Percentiles rank a stretch among this genome's conserved stretches.
Conservation (phyloP, 1,140 invertebrate genomes). For the Neodiprion fabricii region DNA sequence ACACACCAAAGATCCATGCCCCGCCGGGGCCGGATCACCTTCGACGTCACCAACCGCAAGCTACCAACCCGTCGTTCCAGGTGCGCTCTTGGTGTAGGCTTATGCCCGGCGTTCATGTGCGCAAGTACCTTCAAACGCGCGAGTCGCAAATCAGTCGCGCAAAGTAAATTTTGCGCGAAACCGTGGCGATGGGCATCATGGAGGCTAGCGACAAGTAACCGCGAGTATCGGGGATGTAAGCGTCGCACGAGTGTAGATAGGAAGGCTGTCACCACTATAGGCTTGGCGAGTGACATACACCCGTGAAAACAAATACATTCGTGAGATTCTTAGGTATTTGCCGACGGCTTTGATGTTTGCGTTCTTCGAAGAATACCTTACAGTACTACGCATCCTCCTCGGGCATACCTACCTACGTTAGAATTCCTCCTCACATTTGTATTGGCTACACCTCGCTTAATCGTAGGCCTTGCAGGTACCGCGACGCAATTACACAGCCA, state of each 20-base stretch:
- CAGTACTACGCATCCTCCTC: background rate
- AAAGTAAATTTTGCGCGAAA: background rate
- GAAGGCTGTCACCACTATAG: too few species aligned
- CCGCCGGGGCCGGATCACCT: conserved; percentile 26
- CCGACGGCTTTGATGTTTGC: conserved; percentile 6
- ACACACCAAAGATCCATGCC: background rate
- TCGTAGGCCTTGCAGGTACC: background rate
- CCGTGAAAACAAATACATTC: conserved; percentile 4
- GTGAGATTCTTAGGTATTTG: background rate
- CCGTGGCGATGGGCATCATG: background rate
- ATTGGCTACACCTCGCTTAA: background rate
- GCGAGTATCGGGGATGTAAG: too few species aligned
- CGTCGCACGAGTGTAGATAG: too few species aligned
- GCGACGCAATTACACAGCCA: too few species aligned
- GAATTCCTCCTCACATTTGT: background rate
- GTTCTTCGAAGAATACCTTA: background rate
- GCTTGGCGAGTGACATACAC: background rate
- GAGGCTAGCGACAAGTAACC: too few species aligned
- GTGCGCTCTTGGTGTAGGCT: background rate
- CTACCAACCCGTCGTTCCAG: background rate
- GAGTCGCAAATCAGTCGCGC: conserved; percentile 10
- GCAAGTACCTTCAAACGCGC: conserved; percentile 3
- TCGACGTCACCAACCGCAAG: conserved; percentile 17
- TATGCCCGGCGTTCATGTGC: background rate
- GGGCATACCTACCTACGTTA: background rate